phyloP scores from a whole-genome alignment of 2,797 vertebrate species.

The Gallinago solitaria region DNA sequence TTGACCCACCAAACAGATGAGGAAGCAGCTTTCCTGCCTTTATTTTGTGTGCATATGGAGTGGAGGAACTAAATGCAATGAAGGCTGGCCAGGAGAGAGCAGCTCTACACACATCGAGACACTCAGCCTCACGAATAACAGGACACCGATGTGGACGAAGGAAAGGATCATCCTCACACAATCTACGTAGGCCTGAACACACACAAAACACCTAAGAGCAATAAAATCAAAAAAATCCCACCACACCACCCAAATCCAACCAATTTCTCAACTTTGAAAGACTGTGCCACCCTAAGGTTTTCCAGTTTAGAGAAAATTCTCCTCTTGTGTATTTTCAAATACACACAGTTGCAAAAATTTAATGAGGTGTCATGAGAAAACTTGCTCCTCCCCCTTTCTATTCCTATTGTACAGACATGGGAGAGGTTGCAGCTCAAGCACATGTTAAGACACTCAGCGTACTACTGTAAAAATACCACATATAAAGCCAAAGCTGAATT shows the following conservation, averaged over 20 bases:
- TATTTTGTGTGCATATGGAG: not conserved
- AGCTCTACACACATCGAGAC: accelerated
- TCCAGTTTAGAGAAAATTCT: not conserved
- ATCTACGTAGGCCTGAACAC: not conserved
- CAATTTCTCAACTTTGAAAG: not conserved
- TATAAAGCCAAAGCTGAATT: not conserved
- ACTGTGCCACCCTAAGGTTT: not conserved
- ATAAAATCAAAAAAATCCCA: not conserved
- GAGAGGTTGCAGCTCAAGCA: not conserved
- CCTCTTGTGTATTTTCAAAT: not conserved
- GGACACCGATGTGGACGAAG: not conserved
- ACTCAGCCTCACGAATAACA: not conserved
- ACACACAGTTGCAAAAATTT: not conserved
- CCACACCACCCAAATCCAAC: not conserved
- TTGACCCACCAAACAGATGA: not conserved
- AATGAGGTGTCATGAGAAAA: not conserved
- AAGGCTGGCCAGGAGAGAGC: not conserved
- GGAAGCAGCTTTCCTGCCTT: not conserved
- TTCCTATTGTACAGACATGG: not conserved
- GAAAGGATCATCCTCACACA: accelerated
- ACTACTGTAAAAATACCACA: not conserved
- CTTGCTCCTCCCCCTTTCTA: not conserved
- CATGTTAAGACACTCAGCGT: not conserved
- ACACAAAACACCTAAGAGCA: not conserved
- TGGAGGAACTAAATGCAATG: not conserved